phyloP scores from a whole-genome alignment of 64 coral and sea anemone genomes.

The Pocillopora damicornis region DNA sequence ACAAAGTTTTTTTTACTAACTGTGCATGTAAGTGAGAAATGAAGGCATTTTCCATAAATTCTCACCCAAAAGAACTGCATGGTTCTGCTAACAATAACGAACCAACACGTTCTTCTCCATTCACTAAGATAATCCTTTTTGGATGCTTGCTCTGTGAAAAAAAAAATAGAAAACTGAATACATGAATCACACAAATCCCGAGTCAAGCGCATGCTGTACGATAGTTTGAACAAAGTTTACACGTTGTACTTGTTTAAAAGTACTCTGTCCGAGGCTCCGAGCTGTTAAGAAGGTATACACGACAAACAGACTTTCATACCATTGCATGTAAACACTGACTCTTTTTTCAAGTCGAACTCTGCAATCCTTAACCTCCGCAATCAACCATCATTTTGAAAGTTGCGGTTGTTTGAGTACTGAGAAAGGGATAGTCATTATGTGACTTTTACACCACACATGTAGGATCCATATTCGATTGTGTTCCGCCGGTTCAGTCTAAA shows the following conservation, averaged over 20 bases:
- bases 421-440: not conserved
- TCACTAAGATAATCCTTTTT: not conserved
- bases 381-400: conserved; percentile 19
- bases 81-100: not conserved
- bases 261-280: not conserved
- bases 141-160: not conserved
- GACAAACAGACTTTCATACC: not conserved
- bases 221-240: not conserved
- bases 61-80: conserved; percentile 5
- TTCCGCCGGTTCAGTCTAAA: not conserved
- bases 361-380: not conserved
- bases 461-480: too few relatives aligned
- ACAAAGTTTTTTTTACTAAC: not conserved
- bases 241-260: not conserved
- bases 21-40: not conserved
- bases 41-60: not conserved
- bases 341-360: not conserved
- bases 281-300: not conserved
- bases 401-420: not conserved
- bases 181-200: too few relatives aligned
- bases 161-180: not conserved
- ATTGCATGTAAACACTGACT: conserved; percentile 15
- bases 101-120: not conserved
- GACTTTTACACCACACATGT: too few relatives aligned
- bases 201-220: not conserved